phyloP scores from a whole-genome alignment of 2,113 vertebrate genomes.

The Aleadryas rufinucha region DNA sequence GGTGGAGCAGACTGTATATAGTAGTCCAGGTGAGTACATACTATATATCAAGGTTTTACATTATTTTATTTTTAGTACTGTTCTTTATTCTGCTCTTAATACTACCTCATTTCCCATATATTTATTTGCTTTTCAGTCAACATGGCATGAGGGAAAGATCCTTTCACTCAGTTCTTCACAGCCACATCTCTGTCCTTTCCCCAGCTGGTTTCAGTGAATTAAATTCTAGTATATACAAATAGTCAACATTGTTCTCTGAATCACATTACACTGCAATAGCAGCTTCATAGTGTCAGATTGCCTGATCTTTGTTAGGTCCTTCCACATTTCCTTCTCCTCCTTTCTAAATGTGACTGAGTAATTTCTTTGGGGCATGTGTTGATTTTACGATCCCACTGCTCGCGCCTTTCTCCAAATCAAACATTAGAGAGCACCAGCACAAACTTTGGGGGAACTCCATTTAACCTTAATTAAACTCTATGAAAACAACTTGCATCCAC shows the following conservation, averaged over 20 bases:
- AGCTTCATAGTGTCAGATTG: neutral
- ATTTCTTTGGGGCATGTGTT: neutral
- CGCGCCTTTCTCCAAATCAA: slow-evolving; percentile 1
- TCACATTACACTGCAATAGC: neutral
- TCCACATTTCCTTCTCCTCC: neutral
- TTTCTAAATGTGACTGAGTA: neutral
- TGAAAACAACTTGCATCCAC: slow-evolving; percentile 4
- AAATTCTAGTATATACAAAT: neutral
- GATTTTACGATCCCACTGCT: slow-evolving; percentile 7
- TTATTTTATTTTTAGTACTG: neutral
- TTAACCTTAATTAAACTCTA: slow-evolving; percentile 1
- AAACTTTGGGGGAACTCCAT: neutral
- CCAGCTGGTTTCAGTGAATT: neutral
- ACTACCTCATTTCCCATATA: neutral
- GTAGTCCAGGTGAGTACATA: neutral
- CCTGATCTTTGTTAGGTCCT: neutral
- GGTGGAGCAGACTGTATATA: neutral
- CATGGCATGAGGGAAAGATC: neutral
- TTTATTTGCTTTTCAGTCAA: neutral
- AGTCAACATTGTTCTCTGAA: neutral
- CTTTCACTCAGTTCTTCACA: neutral
- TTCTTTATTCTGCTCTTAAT: neutral
- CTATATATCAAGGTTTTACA: neutral
- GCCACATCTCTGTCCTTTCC: neutral
- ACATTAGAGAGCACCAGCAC: neutral